Conservation (phyloP, 2,888 invertebrate genomes). For the Archips xylosteana region DNA sequence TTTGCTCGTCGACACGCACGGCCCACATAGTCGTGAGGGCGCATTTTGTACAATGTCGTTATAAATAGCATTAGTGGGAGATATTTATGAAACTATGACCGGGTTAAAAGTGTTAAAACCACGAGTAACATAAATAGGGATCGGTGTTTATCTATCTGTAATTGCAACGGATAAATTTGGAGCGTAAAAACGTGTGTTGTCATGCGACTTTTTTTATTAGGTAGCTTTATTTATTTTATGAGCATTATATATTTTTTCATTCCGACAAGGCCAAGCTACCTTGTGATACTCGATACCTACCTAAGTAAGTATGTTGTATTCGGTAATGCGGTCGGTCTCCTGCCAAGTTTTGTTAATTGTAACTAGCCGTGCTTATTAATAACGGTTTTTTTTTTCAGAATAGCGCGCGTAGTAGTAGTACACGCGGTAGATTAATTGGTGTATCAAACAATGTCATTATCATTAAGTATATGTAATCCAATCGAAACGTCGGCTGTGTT, state of each 20-base stretch:
- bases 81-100: slow-evolving; percentile 83
- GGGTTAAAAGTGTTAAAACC: slow-evolving; percentile 67
- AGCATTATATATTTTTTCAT: not conserved
- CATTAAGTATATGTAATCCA: not conserved
- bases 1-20: slow-evolving; percentile 51
- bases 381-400: not conserved
- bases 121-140: slow-evolving; percentile 67
- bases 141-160: slow-evolving; percentile 57
- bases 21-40: slow-evolving; percentile 65
- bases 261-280: not conserved
- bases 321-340: not conserved
- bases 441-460: not conserved
- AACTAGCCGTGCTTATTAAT: not conserved
- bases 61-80: slow-evolving; percentile 76
- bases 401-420: not conserved
- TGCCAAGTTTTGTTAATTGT: not conserved
- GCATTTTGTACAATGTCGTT: slow-evolving; percentile 70
- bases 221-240: not conserved
- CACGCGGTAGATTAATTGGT: not conserved
- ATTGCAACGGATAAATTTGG: slow-evolving; percentile 11
- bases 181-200: not conserved
- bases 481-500: not conserved
- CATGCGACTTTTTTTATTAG: not conserved
- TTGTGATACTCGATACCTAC: not conserved
- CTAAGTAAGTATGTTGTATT: not conserved